These are phyloP conservation scores for Lasiurus borealis DNA, from an alignment of 2,113 vertebrate species.

Conservation along the genomic window DNA sequence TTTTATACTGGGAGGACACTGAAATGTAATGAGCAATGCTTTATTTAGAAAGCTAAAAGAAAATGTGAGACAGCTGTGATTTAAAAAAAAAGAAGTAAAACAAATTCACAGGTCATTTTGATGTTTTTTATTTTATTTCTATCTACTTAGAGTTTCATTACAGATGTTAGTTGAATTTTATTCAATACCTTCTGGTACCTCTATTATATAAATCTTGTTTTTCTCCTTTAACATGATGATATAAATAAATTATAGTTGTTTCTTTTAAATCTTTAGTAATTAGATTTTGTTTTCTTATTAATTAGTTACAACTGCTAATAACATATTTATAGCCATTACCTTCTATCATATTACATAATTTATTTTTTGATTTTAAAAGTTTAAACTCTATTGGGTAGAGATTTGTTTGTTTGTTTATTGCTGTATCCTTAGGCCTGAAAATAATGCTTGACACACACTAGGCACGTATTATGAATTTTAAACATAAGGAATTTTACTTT, in stretches of 20 bases:
- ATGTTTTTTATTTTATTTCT: neutral
- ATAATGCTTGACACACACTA: neutral
- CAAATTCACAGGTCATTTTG: neutral
- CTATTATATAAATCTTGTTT: constrained; percentile 2
- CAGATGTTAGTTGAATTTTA: constrained; percentile 3
- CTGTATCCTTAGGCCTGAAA: neutral
- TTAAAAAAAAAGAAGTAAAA: neutral
- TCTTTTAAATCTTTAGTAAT: neutral
- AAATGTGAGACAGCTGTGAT: neutral
- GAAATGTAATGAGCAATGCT: neutral
- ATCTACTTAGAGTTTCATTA: neutral
- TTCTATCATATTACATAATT: neutral
- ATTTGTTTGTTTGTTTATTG: neutral
- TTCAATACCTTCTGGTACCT: neutral
- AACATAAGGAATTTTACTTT: neutral
- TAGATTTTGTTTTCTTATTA: neutral
- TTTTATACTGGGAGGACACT: neutral
- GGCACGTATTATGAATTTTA: neutral
- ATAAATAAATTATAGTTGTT: neutral
- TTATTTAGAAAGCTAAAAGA: neutral
- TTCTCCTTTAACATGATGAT: neutral
- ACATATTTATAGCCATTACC: neutral
- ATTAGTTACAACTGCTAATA: neutral
- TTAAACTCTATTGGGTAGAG: neutral
- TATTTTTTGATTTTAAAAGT: neutral